Percentiles rank a stretch among this genome's conserved stretches.
These are phyloP conservation scores for Grapholita molesta DNA, from an alignment of 1,140 invertebrate genomes.

Conservation along the genomic window DNA sequence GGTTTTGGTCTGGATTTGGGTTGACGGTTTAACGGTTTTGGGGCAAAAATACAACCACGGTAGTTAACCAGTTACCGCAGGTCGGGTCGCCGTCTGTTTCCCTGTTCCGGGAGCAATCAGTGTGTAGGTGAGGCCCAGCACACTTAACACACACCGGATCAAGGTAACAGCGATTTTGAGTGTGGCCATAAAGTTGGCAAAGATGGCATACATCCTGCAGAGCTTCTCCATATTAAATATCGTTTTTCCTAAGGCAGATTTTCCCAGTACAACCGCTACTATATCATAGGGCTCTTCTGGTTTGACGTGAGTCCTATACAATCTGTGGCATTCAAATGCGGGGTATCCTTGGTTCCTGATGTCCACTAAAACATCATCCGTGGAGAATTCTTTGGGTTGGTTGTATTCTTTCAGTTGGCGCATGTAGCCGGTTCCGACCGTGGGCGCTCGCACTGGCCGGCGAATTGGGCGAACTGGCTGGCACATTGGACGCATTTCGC, in stretches of 20 bases:
- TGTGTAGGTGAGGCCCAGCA: constrained; percentile 26
- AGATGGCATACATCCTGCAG: constrained; percentile 25
- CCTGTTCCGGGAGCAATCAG: constrained; percentile 5
- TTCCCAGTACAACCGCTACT: not conserved
- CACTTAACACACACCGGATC: constrained; percentile 35
- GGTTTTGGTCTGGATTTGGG: too few relatives aligned
- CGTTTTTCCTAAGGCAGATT: not conserved
- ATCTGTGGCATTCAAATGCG: too few relatives aligned
- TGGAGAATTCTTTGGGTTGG: not conserved
- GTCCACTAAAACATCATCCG: too few relatives aligned
- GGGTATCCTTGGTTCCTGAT: too few relatives aligned
- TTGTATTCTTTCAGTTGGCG: too few relatives aligned
- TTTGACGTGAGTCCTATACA: too few relatives aligned
- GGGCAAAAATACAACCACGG: too few relatives aligned
- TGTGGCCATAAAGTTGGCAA: constrained; percentile 41
- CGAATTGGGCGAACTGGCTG: too few relatives aligned
- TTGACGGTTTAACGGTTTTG: too few relatives aligned
- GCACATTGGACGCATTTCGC: too few relatives aligned
- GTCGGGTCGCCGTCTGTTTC: not conserved
- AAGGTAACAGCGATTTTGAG: constrained; percentile 22
- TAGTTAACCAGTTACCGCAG: not conserved
- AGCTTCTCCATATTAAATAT: constrained; percentile 9
- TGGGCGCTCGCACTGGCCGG: too few relatives aligned
- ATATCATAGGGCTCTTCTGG: not conserved
- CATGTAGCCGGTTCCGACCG: too few relatives aligned